Evolutionary conservation across 2,113 vertebrate species (phyloP).

Genomic region (Alligator mississippiensis): DNA sequence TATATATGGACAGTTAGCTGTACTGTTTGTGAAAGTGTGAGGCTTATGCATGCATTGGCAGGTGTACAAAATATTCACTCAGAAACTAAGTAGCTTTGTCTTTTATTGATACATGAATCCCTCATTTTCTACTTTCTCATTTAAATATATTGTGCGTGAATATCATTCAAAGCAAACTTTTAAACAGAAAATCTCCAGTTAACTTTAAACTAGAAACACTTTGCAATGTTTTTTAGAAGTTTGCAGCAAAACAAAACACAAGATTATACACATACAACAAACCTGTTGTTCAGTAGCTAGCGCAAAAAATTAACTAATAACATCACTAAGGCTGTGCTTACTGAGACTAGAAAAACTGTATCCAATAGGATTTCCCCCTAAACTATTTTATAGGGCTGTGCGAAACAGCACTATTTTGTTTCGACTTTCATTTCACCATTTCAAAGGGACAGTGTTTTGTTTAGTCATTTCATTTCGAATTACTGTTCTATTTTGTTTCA

Average conservation of each 20-base stretch:
- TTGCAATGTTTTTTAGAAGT: not conserved
- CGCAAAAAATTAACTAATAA: not conserved
- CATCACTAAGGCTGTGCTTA: not conserved
- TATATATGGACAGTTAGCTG: not conserved
- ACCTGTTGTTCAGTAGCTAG: not conserved
- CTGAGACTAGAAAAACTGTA: not conserved
- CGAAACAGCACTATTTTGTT: no score
- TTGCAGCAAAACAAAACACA: not conserved
- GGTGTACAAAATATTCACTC: not conserved
- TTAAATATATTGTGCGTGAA: not conserved
- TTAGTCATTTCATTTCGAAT: no score
- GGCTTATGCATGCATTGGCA: not conserved
- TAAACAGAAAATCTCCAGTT: not conserved
- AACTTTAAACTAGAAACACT: not conserved
- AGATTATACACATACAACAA: not conserved
- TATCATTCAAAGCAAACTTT: not conserved
- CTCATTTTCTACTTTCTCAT: not conserved
- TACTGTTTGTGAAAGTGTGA: not conserved
- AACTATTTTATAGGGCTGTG: not conserved
- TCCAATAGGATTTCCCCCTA: not conserved
- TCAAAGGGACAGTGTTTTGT: no score
- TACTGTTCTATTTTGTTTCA: no score
- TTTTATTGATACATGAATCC: not conserved
- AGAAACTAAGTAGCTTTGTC: not conserved
- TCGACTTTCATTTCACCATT: no score